Base-by-base conservation (phyloP, 2,888 invertebrate genomes). In the Drosophila putrida region DNA sequence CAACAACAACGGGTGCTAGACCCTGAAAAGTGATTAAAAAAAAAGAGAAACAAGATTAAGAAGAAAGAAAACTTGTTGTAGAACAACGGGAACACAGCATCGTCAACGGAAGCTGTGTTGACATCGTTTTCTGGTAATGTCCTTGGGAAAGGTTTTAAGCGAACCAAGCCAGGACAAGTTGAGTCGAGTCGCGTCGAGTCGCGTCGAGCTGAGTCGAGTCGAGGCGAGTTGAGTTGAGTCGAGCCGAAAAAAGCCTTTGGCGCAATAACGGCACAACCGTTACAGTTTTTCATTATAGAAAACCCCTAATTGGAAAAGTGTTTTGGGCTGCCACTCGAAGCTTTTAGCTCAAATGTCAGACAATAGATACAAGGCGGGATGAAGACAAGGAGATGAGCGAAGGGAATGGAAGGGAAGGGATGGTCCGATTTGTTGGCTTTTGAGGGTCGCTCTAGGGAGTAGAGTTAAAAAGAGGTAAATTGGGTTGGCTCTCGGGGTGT, bases 21-120 rank as follows among this genome's bases (percentile, higher is more conserved):
- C 89, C 89, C 89, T 84, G 88, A 89, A 84, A 84, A 84, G 83
- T 89, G 89, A 89, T 84, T 84, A 84, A 89, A 87, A 89, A 87
- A 74, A 47, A 44, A 46, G 20, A 11, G n/a, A 25, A 47, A 38
- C 44, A 55, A 54, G 59, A 60, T n/a, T n/a, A 25, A 46, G 44
- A 53, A 54, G 57, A 61, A 60, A 65, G 74, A 63, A 71, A 86
- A 73, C 60, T 80, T 87, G 87, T 75, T 81, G 66, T 84, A 72
- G 78, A 72, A 75, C 71, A 88, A 76, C 55, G 61, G 38, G 58
- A 61, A 47, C 43, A 67, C 55, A 62, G 43, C 36, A 54, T 28
- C 31, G 9, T n/a, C 33, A 47, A 20, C 61, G 61, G 66, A 72
- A 67, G 62, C 67, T 25, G 49, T 61, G 72, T 65, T 76, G 77